Percentiles rank a stretch among this genome's conserved stretches.
These are phyloP conservation scores for Urophycis tenuis DNA, from an alignment of 2,797 vertebrate species.

Conservation along the genomic window DNA sequence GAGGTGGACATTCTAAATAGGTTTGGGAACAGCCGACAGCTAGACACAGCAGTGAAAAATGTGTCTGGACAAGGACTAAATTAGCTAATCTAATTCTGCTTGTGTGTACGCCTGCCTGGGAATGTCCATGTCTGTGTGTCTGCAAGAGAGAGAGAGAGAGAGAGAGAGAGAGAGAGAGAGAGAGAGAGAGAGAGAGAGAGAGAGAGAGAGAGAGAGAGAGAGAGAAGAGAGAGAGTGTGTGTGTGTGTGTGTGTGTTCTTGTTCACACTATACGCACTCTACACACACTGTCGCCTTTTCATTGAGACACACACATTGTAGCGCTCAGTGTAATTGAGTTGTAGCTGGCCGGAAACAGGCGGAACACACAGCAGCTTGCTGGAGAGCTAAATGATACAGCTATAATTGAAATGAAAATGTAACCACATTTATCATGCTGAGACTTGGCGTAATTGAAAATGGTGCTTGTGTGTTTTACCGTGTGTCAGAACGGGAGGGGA, in stretches of 20 bases:
- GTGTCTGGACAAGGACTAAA: slow-evolving; percentile 67
- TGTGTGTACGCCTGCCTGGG: slow-evolving; percentile 17
- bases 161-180: not conserved
- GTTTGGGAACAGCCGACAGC: slow-evolving; percentile 56
- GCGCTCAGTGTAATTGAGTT: slow-evolving; percentile 60
- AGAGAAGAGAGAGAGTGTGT: slow-evolving; percentile 16
- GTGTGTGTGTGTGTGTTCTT: slow-evolving; percentile 29
- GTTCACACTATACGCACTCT: slow-evolving; percentile 10
- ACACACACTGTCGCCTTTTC: not conserved
- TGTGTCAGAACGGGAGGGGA: slow-evolving; percentile 9
- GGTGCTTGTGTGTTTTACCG: slow-evolving; percentile 50
- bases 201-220: too few species aligned
- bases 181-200: slow-evolving; percentile 41
- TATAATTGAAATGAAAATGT: slow-evolving; percentile 75
- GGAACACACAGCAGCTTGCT: slow-evolving; percentile 50
- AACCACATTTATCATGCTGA: slow-evolving; percentile 70
- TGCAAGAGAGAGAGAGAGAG: slow-evolving; percentile 26
- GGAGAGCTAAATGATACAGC: slow-evolving; percentile 55
- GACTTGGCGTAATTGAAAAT: slow-evolving; percentile 67
- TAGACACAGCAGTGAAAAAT: slow-evolving; percentile 55
- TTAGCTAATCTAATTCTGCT: slow-evolving; percentile 60
- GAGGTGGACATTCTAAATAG: slow-evolving; percentile 57
- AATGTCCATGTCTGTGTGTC: not conserved
- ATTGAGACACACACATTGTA: not conserved
- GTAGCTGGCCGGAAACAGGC: slow-evolving; percentile 50